Base-by-base conservation (phyloP, 2,797 vertebrate genomes). In the Enteromius treurensis region DNA sequence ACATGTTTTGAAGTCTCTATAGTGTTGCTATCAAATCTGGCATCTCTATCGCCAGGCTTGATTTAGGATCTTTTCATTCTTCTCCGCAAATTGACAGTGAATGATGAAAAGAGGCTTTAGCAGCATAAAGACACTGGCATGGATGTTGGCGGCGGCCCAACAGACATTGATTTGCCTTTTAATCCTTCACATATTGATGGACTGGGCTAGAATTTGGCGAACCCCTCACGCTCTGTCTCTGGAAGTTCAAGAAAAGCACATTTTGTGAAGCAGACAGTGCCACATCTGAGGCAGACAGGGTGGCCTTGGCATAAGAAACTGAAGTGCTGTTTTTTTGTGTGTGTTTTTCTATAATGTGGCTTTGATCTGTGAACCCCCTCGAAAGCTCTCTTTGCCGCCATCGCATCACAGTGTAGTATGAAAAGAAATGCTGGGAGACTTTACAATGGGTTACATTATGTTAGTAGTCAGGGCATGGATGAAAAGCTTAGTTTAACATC, bases 81-180 rank as follows among this genome's bases (percentile, higher is more conserved):
- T 84, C 40, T 17, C 87, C 77, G 89, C 87, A 88, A 88, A 90
- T 88, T 90, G 90, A 91, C 90, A 89, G 86, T 90, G 87, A 92
- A 91, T 90, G 91, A 91, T 93, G 90, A 92, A 92, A 88, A 90
- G 78, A 87, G 81, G 86, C 82, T 85, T 85, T 86, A 89, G 87
- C 88, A 79, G 89, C 82, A 90, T 90, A 90, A 90, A 92, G 87
- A 87, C 85, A 74, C 83, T 85, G 87, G 91, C 90, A 83, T 77
- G 81, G 90, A 90, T 90, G 92, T 91, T 92, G 91, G 91, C 90
- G 91, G 81, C 83, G 40, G 73, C 88, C 88, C 86, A 82, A 77
- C 32, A 86, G 86, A 58, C 90, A 94, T 92, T 91, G 92, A 94
- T 94, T 92, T 88, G 78, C 86, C 88, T 92, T 92, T 92, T 91